Percentiles rank a stretch among this genome's conserved stretches.
Evolutionary conservation across 2,888 invertebrate genomes (phyloP).

Genomic region (Coelinius sp.): DNA sequence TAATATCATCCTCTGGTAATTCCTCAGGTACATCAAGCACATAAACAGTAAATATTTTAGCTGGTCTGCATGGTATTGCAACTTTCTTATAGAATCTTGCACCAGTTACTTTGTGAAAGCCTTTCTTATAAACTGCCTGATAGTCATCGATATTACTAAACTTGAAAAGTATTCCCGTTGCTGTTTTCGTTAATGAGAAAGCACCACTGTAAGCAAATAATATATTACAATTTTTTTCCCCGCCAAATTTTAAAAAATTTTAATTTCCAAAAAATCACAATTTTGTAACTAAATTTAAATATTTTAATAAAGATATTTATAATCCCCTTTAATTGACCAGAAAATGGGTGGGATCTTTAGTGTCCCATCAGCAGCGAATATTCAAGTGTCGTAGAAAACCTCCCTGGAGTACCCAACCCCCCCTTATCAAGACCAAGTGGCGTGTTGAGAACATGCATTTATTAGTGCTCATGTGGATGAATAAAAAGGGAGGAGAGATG

Average conservation of each 20-base stretch:
- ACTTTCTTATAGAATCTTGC: slow-evolving; percentile 89
- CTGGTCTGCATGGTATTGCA: slow-evolving; percentile 87
- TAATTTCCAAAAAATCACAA: background rate
- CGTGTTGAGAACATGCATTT: slow-evolving; percentile 38
- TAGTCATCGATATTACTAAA: slow-evolving; percentile 90
- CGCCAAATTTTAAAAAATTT: background rate
- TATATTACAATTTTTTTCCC: too few species aligned
- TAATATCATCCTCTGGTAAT: slow-evolving; percentile 87
- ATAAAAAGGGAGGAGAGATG: slow-evolving; percentile 25
- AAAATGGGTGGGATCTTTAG: slow-evolving; percentile 30
- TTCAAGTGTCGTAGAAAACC: background rate
- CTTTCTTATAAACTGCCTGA: slow-evolving; percentile 88
- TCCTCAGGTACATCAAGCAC: slow-evolving; percentile 89
- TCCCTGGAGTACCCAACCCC: background rate
- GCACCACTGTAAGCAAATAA: slow-evolving; percentile 78
- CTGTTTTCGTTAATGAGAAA: slow-evolving; percentile 89
- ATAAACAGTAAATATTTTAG: slow-evolving; percentile 88
- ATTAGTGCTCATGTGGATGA: slow-evolving; percentile 33
- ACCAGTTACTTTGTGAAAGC: slow-evolving; percentile 89
- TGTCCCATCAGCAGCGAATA: slow-evolving; percentile 35
- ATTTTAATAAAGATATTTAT: slow-evolving; percentile 15
- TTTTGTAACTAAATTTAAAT: background rate
- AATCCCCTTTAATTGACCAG: slow-evolving; percentile 28
- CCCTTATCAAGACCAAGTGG: slow-evolving; percentile 33
- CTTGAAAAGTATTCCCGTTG: slow-evolving; percentile 90